phyloP scores from a whole-genome alignment of 1,140 invertebrate species.

The Drosophila mojavensis region DNA sequence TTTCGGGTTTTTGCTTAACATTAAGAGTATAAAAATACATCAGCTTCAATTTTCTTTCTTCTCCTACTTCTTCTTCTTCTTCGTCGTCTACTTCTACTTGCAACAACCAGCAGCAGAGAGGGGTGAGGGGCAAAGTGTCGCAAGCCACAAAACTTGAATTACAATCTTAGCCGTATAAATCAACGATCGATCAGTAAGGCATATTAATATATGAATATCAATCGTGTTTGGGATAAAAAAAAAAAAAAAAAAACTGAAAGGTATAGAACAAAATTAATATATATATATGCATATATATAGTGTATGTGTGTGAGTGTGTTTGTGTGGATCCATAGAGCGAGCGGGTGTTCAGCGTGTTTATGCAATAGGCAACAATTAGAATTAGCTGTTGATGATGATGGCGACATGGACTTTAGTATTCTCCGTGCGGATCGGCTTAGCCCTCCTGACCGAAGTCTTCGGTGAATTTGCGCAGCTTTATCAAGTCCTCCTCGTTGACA shows the following conservation, averaged over 20 bases:
- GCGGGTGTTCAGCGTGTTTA: constrained; percentile 52
- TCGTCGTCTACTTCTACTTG: background rate
- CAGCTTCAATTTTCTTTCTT: constrained; percentile 33
- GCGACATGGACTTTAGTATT: constrained; percentile 5
- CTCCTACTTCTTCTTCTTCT: constrained; percentile 32
- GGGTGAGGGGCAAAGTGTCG: background rate
- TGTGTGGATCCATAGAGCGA: constrained; percentile 12
- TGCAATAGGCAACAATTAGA: constrained; percentile 79
- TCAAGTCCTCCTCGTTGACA: constrained; percentile 98
- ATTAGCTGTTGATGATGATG: constrained; percentile 67
- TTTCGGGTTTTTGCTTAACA: constrained; percentile 62
- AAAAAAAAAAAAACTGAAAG: constrained; percentile 27
- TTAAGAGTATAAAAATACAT: constrained; percentile 78
- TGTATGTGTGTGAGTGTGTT: constrained; percentile 10
- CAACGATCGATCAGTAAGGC: constrained; percentile 8
- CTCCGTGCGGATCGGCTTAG: constrained; percentile 84
- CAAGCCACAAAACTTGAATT: constrained; percentile 38
- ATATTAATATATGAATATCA: constrained; percentile 18
- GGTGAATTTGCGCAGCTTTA: constrained; percentile 97
- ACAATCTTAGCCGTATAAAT: constrained; percentile 45
- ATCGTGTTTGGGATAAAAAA: background rate
- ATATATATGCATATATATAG: constrained; percentile 16
- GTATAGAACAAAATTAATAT: constrained; percentile 29
- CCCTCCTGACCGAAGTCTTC: constrained; percentile 99
- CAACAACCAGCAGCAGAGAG: constrained; percentile 37